Evolutionary conservation across 1,140 invertebrate genomes (phyloP), one percentile per base, ranked within the genome.

Genomic region (Tribolium madens): DNA sequence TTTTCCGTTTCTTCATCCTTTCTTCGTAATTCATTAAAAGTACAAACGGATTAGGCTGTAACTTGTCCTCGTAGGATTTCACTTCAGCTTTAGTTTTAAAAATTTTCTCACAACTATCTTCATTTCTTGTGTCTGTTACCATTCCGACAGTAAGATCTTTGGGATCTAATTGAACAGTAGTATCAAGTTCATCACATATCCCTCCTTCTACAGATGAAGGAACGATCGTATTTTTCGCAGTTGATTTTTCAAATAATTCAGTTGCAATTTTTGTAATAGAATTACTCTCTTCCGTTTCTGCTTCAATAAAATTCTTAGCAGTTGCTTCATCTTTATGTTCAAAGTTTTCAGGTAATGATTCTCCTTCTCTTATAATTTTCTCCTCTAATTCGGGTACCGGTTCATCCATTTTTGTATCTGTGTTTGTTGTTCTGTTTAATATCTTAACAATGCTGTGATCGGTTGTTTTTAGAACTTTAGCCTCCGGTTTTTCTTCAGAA

Each of bases 371-470:
- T n/a, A n/a, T n/a, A n/a, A n/a, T n/a, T n/a, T n/a, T n/a, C n/a
- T n/a, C n/a, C n/a, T n/a, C n/a, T n/a, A n/a, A 5, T 26, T 26
- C 21, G 21, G 21, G 21, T 2, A 5, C 21, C 3, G 21, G 26
- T 15, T 3, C 5, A 13, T 7, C 7, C 13, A 36, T 14, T 64
- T 64, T 64, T 33, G 31, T 12, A 33, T 64, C 57, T 2, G 9
- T 21, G 14, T 26, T 60, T 10, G 57, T 4, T 72, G 18, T 26
- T 13, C 31, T 72, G 18, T 72, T 72, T 31, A 72, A 26, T 2
- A 72, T 72, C 13, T 72, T 48, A 14, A 50, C 50, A 72, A 72
- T 72, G 17, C 70, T 72, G 13, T 72, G 70, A 13, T 72, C 70
- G 12, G 70, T 72, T 72, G 70, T 72, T 72, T 71, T 71, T 5